phyloP scores from a whole-genome alignment of 2,113 vertebrate species.

The Euleptes europaea region DNA sequence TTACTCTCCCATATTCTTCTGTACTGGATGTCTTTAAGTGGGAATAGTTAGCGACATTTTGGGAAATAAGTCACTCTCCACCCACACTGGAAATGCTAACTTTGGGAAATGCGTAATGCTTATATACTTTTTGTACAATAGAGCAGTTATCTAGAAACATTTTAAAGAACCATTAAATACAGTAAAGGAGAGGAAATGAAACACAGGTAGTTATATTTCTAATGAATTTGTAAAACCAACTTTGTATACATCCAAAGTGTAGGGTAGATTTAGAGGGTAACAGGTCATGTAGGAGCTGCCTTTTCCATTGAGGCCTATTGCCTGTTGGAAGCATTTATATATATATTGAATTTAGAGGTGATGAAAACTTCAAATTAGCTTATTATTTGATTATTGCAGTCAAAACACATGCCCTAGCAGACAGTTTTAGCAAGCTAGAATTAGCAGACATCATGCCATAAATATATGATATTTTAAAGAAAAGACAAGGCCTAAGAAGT shows the following conservation, averaged over 20 bases:
- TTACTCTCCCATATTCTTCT: no score
- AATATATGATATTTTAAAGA: no score
- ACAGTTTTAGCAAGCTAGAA: no score
- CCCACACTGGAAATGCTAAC: no score
- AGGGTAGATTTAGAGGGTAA: background rate
- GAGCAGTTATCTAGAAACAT: background rate
- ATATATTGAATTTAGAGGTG: background rate
- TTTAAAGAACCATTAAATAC: background rate
- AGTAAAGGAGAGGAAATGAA: background rate
- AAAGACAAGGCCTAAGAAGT: no score
- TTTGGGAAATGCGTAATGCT: no score
- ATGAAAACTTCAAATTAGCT: background rate
- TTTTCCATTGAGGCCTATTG: background rate
- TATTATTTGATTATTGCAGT: background rate
- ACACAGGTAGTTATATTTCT: no score
- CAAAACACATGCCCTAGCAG: background rate
- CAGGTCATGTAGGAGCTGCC: background rate
- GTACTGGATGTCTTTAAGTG: no score
- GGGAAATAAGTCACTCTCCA: no score
- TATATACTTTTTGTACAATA: background rate
- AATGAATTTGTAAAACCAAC: no score
- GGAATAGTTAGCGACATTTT: no score
- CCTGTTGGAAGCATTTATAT: background rate
- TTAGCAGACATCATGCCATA: no score
- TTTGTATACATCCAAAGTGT: background rate